These are phyloP conservation scores for Pogonomyrmex californicus DNA, from an alignment of 1,140 invertebrate species.

Conservation along the genomic window DNA sequence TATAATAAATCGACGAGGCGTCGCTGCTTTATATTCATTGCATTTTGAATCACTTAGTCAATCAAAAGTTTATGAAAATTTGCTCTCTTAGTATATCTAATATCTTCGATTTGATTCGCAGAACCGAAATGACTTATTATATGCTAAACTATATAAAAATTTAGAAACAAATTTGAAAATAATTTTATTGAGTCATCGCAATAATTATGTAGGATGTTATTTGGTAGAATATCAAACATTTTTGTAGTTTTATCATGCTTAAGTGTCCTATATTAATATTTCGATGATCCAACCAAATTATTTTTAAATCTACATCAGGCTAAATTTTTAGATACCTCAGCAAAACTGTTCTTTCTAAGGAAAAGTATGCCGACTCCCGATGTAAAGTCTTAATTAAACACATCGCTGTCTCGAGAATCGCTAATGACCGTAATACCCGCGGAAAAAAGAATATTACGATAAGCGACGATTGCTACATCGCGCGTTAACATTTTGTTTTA, in stretches of 20 bases:
- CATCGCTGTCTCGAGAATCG: neutral
- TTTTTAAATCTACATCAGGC: too few relatives aligned
- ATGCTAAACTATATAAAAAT: too few relatives aligned
- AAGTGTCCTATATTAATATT: too few relatives aligned
- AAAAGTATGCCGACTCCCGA: neutral
- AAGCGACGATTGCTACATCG: neutral
- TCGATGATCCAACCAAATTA: too few relatives aligned
- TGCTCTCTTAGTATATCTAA: neutral
- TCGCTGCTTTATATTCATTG: too few relatives aligned
- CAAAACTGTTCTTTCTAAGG: neutral
- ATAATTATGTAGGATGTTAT: too few relatives aligned
- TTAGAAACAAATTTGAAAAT: too few relatives aligned
- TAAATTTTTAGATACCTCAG: too few relatives aligned
- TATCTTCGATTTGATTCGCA: neutral
- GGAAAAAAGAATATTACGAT: neutral
- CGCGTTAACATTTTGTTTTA: neutral
- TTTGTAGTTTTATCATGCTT: too few relatives aligned
- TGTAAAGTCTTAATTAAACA: neutral
- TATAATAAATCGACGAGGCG: too few relatives aligned
- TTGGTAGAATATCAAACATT: too few relatives aligned
- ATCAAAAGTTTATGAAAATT: neutral
- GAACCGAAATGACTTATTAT: neutral
- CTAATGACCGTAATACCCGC: neutral
- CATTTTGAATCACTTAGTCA: neutral
- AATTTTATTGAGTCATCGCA: too few relatives aligned